Percentiles rank a stretch among this genome's conserved stretches.
These are phyloP conservation scores for Urocynchramus pylzowi DNA, from an alignment of 2,113 vertebrate species.

Conservation along the genomic window DNA sequence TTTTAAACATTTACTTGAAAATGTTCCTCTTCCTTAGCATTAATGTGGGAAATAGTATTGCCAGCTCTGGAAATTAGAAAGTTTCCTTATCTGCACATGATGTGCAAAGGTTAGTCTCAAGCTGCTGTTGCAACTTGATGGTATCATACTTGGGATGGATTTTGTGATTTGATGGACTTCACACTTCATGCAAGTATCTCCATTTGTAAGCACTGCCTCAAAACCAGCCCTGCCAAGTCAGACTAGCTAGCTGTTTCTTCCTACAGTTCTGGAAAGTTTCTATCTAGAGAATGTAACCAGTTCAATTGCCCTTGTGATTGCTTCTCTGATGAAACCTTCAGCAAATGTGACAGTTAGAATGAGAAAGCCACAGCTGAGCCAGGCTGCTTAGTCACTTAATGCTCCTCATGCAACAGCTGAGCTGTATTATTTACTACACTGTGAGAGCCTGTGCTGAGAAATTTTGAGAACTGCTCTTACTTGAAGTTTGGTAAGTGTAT, in stretches of 20 bases:
- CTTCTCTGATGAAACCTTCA: neutral
- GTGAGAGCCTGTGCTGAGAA: neutral
- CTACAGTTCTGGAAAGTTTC: neutral
- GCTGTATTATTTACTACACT: neutral
- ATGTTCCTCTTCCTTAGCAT: neutral
- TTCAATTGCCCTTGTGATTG: neutral
- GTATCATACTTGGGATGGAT: neutral
- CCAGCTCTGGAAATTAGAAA: neutral
- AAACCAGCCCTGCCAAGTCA: neutral
- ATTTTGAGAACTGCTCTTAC: neutral
- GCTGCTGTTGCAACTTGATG: neutral
- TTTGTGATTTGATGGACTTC: neutral
- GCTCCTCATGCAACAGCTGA: neutral
- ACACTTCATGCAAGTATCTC: neutral
- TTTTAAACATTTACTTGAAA: neutral
- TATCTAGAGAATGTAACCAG: neutral
- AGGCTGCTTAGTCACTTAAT: neutral
- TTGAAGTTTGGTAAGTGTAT: fast-evolving
- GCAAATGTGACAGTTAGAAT: neutral
- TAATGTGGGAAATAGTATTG: neutral
- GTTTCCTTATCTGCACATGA: neutral
- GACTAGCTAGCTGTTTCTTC: neutral
- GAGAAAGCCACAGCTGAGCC: neutral
- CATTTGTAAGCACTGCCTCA: neutral
- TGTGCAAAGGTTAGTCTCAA: neutral